Base-by-base conservation (phyloP, 2,113 vertebrate genomes). In the Macrotis lagotis region DNA sequence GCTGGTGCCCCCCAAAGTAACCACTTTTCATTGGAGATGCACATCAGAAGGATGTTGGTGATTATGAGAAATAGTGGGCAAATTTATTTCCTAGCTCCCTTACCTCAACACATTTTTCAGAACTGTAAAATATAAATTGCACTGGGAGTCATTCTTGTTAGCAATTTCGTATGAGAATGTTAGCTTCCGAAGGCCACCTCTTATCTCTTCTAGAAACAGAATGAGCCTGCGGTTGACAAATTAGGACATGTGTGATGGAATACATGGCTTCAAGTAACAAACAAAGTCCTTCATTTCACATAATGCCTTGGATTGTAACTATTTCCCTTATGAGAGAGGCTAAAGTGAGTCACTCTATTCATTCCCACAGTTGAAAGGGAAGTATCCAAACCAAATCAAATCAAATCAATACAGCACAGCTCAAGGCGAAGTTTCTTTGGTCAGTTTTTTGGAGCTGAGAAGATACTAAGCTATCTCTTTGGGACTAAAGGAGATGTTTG, bases 91-190 rank as follows among this genome's bases (percentile, higher is more conserved):
- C 52, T 53, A 52, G 74, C 16, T 83, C 66, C 66, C 66, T 96
- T 93, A 92, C 2, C 11, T 92, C 89, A 94, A 83, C 66, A 83
- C 66, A 83, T 83, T 83, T 83, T 83, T 83, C 66, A 83, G 66
- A 96, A 89, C 92, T 96, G 66, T 91, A 89, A 96, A 93, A 95
- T 48, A 55, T 50, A 47, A 94, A 91, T 59, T 93, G 89, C 91
- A 90, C 83, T 93, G 96, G 66, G 66, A 83, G 66, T 83, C 66
- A 83, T 83, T 83, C 66, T 83, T 83, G 66, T 83, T 93, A 55
- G 49, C 51, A 94, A 88, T 66, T 55, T 90, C 51, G 9, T 24
- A 55, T 24, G 51, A n/a, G 91, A 92, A 93, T 93, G 25, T 19
- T 94, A 89, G 31, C 48, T 90, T 95, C 89, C 48, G 53, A 96